These are phyloP conservation scores for Periphyllus acericola DNA, from an alignment of 2,888 invertebrate species.

Conservation along the genomic window DNA sequence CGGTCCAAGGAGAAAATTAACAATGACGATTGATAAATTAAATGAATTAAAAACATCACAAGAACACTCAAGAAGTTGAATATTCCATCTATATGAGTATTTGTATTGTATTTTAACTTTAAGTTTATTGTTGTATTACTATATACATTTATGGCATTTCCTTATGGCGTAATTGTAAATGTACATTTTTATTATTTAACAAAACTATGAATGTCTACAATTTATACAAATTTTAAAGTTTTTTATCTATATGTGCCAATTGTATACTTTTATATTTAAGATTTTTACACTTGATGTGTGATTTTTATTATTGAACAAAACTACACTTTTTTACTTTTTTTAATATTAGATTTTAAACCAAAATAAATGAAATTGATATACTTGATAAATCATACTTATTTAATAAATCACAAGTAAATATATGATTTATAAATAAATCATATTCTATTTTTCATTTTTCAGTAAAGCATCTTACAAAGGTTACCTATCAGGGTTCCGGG, in stretches of 20 bases:
- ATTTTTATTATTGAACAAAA: not conserved
- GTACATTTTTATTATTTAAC: not conserved
- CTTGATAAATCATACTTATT: not conserved
- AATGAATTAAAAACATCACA: slow-evolving; percentile 62
- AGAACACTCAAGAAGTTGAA: slow-evolving; percentile 63
- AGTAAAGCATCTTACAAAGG: too few species aligned
- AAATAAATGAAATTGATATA: not conserved
- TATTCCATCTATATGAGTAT: not conserved
- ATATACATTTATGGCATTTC: not conserved
- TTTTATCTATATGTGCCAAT: not conserved
- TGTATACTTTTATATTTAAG: not conserved
- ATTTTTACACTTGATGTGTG: not conserved
- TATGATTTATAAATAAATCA: too few species aligned
- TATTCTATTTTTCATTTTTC: too few species aligned
- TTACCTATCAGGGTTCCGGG: too few species aligned
- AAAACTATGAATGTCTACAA: not conserved
- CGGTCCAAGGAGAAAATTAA: slow-evolving; percentile 65
- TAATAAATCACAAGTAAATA: too few species aligned
- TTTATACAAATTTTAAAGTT: not conserved
- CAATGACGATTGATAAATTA: slow-evolving; percentile 63
- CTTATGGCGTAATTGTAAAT: not conserved
- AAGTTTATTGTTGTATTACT: slow-evolving; percentile 2
- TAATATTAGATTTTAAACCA: not conserved
- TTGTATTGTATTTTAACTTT: not conserved
- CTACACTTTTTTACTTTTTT: not conserved